These are phyloP conservation scores for Sesamia inferens DNA, from an alignment of 2,888 invertebrate genomes.

Conservation along the genomic window DNA sequence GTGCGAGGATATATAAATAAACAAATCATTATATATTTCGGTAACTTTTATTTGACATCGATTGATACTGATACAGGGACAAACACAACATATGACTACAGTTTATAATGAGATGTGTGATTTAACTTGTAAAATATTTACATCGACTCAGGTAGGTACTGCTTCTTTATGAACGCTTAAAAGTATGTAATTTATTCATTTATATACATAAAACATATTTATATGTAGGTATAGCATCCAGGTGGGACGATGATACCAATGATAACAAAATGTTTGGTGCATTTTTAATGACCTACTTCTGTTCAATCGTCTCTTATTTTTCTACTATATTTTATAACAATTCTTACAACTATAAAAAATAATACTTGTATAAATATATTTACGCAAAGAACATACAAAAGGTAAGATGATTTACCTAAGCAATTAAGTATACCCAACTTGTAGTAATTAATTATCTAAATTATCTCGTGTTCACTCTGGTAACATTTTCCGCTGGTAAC, in stretches of 20 bases:
- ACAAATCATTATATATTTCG: conserved; percentile 21
- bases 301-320: too few species aligned
- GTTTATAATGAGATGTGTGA: conserved; percentile 12
- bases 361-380: conserved; percentile 3
- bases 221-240: not conserved
- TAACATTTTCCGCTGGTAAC: not conserved
- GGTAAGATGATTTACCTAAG: not conserved
- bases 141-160: conserved; percentile 4
- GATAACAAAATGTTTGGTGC: not conserved
- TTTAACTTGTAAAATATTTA: conserved; percentile 18
- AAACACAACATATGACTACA: too few species aligned
- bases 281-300: not conserved
- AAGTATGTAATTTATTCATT: not conserved
- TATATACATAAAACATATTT: conserved; percentile 1
- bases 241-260: not conserved
- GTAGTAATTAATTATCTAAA: not conserved
- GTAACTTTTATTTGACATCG: conserved; percentile 52
- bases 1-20: not conserved
- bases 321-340: too few species aligned
- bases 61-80: not conserved
- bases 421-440: not conserved
- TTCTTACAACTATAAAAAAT: not conserved
- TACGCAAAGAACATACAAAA: not conserved
- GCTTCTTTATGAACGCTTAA: conserved; percentile 20
- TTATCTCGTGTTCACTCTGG: not conserved